Evolutionary conservation across 2,113 vertebrate genomes (phyloP).

Genomic region (Hydropotes inermis): DNA sequence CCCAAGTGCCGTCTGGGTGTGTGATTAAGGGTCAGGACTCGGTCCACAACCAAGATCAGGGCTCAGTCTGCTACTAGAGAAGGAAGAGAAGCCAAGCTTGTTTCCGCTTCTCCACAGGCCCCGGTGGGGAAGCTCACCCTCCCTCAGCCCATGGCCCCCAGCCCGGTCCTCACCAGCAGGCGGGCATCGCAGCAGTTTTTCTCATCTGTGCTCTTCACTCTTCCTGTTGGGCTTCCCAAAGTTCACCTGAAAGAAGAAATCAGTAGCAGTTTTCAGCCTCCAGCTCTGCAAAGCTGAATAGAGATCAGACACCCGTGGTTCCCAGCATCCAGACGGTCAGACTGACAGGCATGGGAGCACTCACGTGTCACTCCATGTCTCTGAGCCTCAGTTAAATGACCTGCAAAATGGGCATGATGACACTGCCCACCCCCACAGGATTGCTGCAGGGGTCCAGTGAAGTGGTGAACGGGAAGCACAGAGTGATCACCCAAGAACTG

Average conservation of each 20-base stretch:
- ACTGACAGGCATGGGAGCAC: background rate
- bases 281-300: background rate
- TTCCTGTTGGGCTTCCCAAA: rapidly evolving
- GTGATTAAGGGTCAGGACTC: background rate
- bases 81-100: background rate
- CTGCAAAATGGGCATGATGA: background rate
- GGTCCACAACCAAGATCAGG: background rate
- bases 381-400: background rate
- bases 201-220: background rate
- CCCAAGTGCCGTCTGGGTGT: background rate
- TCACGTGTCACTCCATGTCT: background rate
- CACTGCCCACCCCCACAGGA: no score
- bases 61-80: background rate
- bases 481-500: background rate
- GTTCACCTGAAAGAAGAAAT: background rate
- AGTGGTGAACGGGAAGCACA: background rate
- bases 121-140: background rate
- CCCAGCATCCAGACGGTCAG: no score
- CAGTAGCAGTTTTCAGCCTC: background rate
- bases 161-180: background rate
- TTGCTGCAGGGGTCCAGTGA: background rate
- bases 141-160: no score
- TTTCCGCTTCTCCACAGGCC: background rate
- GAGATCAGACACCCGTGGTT: background rate
- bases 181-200: background rate